Conservation (phyloP, 2,888 invertebrate species). For the Xanthia icteritia region DNA sequence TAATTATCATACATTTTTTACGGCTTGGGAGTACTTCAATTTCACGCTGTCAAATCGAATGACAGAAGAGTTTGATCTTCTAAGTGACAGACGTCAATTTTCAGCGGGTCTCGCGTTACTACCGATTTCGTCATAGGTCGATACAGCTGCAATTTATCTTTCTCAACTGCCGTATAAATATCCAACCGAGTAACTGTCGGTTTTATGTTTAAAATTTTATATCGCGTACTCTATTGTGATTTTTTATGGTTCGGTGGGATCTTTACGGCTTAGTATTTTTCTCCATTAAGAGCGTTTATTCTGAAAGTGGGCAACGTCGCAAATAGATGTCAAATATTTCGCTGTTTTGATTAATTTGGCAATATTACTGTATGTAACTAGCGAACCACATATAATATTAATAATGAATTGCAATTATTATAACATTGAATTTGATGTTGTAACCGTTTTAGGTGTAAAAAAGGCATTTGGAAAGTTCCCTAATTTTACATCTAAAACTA, state of each 20-base stretch:
- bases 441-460: too few relatives aligned
- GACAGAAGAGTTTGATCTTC: slow-evolving; percentile 68
- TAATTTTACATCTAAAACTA: too few relatives aligned
- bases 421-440: too few relatives aligned
- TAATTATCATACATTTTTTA: slow-evolving; percentile 63
- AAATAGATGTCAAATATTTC: too few relatives aligned
- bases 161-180: slow-evolving; percentile 68
- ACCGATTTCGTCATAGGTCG: slow-evolving; percentile 74
- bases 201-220: slow-evolving; percentile 76
- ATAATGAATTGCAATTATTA: too few relatives aligned
- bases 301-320: too few relatives aligned
- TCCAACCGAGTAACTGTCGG: slow-evolving; percentile 66
- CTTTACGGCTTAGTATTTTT: slow-evolving; percentile 63
- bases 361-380: too few relatives aligned
- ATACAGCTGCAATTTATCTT: slow-evolving; percentile 74
- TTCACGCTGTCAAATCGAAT: slow-evolving; percentile 79
- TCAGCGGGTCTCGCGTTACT: slow-evolving; percentile 70
- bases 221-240: slow-evolving; percentile 71
- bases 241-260: slow-evolving; percentile 67
- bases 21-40: slow-evolving; percentile 70
- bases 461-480: too few relatives aligned
- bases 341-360: too few relatives aligned
- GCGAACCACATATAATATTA: too few relatives aligned
- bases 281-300: slow-evolving; percentile 6
- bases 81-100: slow-evolving; percentile 72